Percentiles rank a stretch among this genome's conserved stretches.
phyloP scores from a whole-genome alignment of 2,888 invertebrate genomes.

The Chirona hameri region DNA sequence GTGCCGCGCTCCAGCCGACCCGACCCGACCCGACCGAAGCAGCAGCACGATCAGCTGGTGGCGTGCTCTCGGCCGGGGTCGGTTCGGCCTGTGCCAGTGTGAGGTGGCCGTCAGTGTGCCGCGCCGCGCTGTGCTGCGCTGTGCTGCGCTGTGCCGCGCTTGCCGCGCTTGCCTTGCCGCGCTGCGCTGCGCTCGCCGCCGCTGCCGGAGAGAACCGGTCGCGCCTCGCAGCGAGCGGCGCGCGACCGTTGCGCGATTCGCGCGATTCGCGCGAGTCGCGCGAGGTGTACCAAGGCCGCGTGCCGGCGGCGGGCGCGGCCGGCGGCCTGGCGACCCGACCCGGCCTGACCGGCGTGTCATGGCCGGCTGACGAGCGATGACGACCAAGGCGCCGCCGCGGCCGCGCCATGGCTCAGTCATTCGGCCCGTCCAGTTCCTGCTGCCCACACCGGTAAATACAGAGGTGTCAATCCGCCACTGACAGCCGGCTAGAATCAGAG shows the following conservation, averaged over 20 bases:
- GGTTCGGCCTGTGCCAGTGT: no score
- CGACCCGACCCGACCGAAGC: no score
- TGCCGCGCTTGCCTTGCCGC: no score
- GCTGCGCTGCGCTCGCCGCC: neutral
- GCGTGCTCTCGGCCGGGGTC: neutral
- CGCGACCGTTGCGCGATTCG: no score
- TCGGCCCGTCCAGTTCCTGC: slow-evolving; percentile 12
- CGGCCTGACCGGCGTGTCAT: neutral
- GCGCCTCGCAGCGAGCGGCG: neutral
- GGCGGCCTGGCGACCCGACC: neutral
- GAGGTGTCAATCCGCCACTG: no score
- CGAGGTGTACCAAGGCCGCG: neutral
- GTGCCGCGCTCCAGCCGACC: neutral
- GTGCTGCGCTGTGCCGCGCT: no score
- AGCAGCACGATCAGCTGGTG: neutral
- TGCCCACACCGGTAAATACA: slow-evolving; percentile 29
- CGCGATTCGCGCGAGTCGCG: neutral
- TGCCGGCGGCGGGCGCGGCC: neutral
- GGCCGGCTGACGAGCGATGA: neutral
- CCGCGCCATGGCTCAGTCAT: slow-evolving; percentile 8
- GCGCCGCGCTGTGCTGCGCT: no score
- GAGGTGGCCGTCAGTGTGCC: no score
- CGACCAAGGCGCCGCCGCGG: slow-evolving; percentile 8
- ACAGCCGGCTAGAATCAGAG: no score
- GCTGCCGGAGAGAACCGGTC: neutral